Percentiles rank a stretch among this genome's conserved stretches.
Conservation (phyloP, 2,888 invertebrate species). For the Drosophila hawaiiensis region DNA sequence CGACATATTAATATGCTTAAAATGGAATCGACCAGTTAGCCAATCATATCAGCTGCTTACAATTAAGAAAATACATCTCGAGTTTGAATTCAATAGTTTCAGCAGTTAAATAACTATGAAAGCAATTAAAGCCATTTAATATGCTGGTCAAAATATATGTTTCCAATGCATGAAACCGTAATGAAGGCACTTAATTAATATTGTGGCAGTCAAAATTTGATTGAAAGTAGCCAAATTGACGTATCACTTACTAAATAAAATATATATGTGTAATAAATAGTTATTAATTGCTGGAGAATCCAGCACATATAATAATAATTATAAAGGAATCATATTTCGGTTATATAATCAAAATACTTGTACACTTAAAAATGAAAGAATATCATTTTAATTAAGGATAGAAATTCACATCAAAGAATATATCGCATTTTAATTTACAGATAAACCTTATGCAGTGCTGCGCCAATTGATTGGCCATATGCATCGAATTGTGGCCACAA, state of each 20-base stretch:
- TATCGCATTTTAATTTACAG: not conserved
- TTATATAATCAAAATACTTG: not conserved
- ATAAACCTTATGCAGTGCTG: not conserved
- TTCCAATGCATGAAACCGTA: not conserved
- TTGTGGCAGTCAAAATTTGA: too few relatives aligned
- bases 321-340: not conserved
- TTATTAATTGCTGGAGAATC: not conserved
- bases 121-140: not conserved
- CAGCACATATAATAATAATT: not conserved
- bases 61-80: not conserved
- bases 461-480: slow-evolving; percentile 15
- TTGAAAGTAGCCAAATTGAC: not conserved
- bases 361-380: not conserved
- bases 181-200: not conserved
- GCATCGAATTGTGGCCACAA: slow-evolving; percentile 44
- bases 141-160: not conserved
- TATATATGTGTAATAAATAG: not conserved
- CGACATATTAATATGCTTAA: not conserved
- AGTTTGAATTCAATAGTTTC: not conserved
- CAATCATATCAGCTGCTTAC: not conserved
- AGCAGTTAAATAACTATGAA: not conserved
- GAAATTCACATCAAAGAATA: not conserved
- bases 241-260: not conserved
- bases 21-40: not conserved
- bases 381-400: not conserved